Conservation (phyloP, 1,140 invertebrate species). For the Plectus sambesii region DNA sequence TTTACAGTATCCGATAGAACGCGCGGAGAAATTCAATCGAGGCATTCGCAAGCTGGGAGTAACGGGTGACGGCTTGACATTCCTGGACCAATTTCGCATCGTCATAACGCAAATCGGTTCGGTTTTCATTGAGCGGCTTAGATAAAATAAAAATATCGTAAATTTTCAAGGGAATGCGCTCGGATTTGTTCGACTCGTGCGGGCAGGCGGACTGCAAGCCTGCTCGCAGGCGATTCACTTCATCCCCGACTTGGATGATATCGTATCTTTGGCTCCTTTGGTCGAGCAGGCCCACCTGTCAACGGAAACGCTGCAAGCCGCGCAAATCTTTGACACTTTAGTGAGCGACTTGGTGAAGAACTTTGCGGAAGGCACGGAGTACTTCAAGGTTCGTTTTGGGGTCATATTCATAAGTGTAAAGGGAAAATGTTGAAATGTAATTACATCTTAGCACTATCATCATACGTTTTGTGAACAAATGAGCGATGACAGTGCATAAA, state of each 20-base stretch:
- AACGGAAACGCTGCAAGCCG: conserved; percentile 56
- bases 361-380: conserved; percentile 83
- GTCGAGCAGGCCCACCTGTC: no score
- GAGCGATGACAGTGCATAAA: no score
- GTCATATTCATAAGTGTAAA: conserved; percentile 12
- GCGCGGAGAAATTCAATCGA: conserved; percentile 86
- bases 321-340: conserved; percentile 62
- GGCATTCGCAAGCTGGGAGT: conserved; percentile 77
- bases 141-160: conserved; percentile 16
- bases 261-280: no score
- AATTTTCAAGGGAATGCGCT: conserved; percentile 69
- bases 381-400: conserved; percentile 61
- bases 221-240: conserved; percentile 77
- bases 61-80: conserved; percentile 62
- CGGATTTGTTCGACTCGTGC: conserved; percentile 84
- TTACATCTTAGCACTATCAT: no score
- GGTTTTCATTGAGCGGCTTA: conserved; percentile 24
- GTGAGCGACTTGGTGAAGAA: conserved; percentile 67
- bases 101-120: conserved; percentile 79
- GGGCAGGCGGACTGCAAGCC: conserved; percentile 81
- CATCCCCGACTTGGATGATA: no score
- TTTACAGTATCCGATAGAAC: conserved; percentile 61
- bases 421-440: background rate
- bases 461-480: no score
- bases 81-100: conserved; percentile 81